Conservation (phyloP, 2,113 vertebrate species). For the Limnothrissa miodon region DNA sequence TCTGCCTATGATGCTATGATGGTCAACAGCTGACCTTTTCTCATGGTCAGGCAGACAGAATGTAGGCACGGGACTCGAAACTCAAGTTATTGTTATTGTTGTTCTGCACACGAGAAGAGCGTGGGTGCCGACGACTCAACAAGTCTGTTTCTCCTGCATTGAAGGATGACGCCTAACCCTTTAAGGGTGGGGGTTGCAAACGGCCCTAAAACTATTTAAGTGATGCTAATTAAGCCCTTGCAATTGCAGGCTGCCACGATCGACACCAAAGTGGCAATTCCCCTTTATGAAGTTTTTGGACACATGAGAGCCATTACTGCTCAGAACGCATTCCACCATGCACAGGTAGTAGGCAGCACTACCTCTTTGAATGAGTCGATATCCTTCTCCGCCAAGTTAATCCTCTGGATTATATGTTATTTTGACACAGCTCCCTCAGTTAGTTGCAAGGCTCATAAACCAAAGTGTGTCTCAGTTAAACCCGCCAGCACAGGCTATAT, state of each 20-base stretch:
- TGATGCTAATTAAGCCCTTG: constrained; percentile 6
- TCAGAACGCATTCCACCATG: neutral
- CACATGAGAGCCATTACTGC: constrained; percentile 10
- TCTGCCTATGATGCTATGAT: neutral
- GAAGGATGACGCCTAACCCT: neutral
- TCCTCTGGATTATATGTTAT: constrained; percentile 1
- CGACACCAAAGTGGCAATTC: constrained; percentile 21
- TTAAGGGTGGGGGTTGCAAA: neutral
- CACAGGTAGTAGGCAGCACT: neutral
- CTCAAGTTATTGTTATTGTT: neutral
- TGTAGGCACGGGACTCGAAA: neutral
- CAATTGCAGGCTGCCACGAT: constrained; percentile 15
- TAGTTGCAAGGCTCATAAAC: constrained; percentile 10
- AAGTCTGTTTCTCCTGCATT: neutral
- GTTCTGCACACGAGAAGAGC: neutral
- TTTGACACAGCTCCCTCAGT: neutral
- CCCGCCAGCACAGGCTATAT: constrained; percentile 27
- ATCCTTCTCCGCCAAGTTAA: neutral
- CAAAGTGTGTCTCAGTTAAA: constrained; percentile 26
- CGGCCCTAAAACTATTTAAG: constrained; percentile 12
- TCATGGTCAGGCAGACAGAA: neutral
- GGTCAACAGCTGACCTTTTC: neutral
- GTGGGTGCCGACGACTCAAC: neutral
- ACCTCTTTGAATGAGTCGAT: neutral
- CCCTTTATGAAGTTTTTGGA: constrained; percentile 21